Conservation (phyloP, 2,888 invertebrate species). For the Eremobia ochroleuca region DNA sequence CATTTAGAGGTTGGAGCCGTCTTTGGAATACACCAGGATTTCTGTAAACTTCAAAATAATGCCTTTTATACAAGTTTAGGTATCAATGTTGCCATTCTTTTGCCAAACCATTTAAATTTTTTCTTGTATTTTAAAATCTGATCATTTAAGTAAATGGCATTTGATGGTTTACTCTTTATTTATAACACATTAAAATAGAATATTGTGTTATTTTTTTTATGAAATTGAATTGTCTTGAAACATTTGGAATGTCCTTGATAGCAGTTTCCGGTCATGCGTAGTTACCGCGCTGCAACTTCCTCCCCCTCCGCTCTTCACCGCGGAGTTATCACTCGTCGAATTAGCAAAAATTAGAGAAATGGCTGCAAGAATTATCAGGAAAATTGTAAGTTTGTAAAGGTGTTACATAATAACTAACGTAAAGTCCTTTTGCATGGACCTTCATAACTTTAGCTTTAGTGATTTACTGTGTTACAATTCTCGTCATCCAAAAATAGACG, state of each 20-base stretch:
- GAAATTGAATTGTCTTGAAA: background rate
- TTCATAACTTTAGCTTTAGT: conserved; percentile 69
- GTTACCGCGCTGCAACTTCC: conserved; percentile 76
- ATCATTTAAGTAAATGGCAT: background rate
- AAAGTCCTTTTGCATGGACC: conserved; percentile 80
- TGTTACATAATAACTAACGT: conserved; percentile 76
- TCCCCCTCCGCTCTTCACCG: conserved; percentile 82
- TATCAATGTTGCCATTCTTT: conserved; percentile 13
- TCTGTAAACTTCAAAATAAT: background rate
- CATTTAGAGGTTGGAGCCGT: background rate
- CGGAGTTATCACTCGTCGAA: conserved; percentile 83
- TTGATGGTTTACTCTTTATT: background rate
- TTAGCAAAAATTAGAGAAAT: conserved; percentile 87
- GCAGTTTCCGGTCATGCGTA: conserved; percentile 89
- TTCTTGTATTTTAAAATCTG: background rate
- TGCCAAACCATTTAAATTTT: too few species aligned
- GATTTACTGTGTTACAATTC: conserved; percentile 76
- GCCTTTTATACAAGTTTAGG: background rate
- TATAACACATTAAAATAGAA: background rate
- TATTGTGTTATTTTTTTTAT: background rate
- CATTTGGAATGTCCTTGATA: conserved; percentile 71
- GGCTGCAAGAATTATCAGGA: conserved; percentile 90
- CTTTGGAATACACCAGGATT: background rate
- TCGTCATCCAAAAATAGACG: conserved; percentile 88
- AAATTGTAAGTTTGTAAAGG: conserved; percentile 89